Evolutionary conservation across 2,113 vertebrate species (phyloP).

Genomic region (Orcinus orca): DNA sequence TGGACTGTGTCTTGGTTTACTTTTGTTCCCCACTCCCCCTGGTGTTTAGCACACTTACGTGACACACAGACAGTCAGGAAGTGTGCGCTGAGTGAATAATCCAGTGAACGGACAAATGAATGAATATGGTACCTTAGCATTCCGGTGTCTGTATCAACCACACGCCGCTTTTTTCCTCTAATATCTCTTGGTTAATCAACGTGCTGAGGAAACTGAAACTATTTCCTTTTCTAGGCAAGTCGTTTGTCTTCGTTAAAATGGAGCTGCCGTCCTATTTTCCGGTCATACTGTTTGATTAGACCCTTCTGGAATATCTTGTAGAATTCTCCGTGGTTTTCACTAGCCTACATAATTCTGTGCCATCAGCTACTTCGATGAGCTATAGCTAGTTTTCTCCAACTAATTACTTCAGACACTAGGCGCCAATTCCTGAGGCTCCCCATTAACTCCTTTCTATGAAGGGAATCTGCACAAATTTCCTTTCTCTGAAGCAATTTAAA

Average conservation of each 20-base stretch:
- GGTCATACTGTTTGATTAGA: slow-evolving; percentile 78
- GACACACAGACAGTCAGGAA: not conserved
- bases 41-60: not conserved
- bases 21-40: not conserved
- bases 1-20: not conserved
- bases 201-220: slow-evolving; percentile 60
- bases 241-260: slow-evolving; percentile 81
- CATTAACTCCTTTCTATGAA: slow-evolving; percentile 57
- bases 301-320: slow-evolving; percentile 80
- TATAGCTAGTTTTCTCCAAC: slow-evolving; percentile 57
- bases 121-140: not conserved
- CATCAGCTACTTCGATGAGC: slow-evolving; percentile 71
- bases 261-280: slow-evolving; percentile 67
- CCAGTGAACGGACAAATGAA: not conserved
- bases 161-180: not conserved
- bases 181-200: slow-evolving; percentile 59
- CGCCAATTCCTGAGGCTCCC: slow-evolving; percentile 66
- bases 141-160: not conserved
- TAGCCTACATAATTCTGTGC: slow-evolving; percentile 77
- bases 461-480: slow-evolving; percentile 43
- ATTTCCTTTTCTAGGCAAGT: slow-evolving; percentile 70
- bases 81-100: not conserved
- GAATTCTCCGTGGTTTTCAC: slow-evolving; percentile 68
- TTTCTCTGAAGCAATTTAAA: slow-evolving; percentile 63
- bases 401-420: slow-evolving; percentile 63